Conservation (phyloP, 2,797 vertebrate genomes). For the Mormyrus proboscirostris region DNA sequence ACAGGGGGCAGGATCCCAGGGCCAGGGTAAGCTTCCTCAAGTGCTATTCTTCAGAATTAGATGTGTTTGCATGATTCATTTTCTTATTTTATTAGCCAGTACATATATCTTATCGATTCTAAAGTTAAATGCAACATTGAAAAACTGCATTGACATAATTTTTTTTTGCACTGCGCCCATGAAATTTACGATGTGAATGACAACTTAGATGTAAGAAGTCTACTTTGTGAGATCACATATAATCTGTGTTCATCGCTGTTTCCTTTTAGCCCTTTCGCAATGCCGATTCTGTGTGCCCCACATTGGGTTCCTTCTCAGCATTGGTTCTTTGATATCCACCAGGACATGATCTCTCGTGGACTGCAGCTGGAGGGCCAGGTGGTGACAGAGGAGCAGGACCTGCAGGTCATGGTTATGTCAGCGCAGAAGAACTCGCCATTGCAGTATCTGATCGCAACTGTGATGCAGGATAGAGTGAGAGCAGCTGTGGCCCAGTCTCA, state of each 20-base stretch:
- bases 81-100: neutral
- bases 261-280: neutral
- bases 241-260: neutral
- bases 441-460: constrained; percentile 57
- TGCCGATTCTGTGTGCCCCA: neutral
- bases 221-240: neutral
- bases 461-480: constrained; percentile 68
- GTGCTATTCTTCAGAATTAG: neutral
- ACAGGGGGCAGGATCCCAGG: constrained; percentile 51
- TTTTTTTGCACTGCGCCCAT: neutral
- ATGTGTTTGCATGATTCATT: neutral
- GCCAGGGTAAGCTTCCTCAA: constrained; percentile 44
- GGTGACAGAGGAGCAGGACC: constrained; percentile 69
- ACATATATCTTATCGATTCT: neutral
- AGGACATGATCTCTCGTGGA: constrained; percentile 75
- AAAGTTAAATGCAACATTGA: neutral
- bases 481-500: constrained; percentile 64
- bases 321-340: constrained; percentile 28
- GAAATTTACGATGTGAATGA: neutral
- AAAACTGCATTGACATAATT: neutral
- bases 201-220: neutral
- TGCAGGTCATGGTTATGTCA: constrained; percentile 63
- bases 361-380: constrained; percentile 72
- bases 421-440: constrained; percentile 64
- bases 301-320: neutral